Evolutionary conservation across 2,888 invertebrate species (phyloP).

Genomic region (Temnothorax rugatulus): DNA sequence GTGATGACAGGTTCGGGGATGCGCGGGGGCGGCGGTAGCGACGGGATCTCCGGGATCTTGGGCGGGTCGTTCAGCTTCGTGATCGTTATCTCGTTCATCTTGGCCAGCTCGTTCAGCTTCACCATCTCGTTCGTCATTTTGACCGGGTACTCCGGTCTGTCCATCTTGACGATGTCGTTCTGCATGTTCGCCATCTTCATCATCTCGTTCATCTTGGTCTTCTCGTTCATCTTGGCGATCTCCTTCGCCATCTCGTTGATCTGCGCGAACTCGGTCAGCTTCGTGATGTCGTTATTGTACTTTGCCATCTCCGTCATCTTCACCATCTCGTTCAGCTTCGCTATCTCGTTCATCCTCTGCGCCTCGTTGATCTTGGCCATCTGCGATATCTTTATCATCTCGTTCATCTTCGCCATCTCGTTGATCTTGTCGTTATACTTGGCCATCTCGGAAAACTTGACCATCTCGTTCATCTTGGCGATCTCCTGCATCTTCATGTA

Average conservation of each 20-base stretch:
- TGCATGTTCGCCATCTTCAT: conserved; percentile 85
- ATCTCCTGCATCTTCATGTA: conserved; percentile 85
- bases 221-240: conserved; percentile 85
- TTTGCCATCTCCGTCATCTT: conserved; percentile 85
- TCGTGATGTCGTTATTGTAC: conserved; percentile 83
- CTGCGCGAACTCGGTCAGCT: conserved; percentile 83
- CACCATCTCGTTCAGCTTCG: conserved; percentile 85
- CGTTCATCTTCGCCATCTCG: conserved; percentile 82
- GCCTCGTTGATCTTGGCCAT: conserved; percentile 85
- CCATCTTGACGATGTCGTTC: conserved; percentile 84
- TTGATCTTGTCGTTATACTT: conserved; percentile 85
- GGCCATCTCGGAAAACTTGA: conserved; percentile 84
- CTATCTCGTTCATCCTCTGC: conserved; percentile 84
- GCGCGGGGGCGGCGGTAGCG: conserved; percentile 81
- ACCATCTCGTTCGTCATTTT: conserved; percentile 85
- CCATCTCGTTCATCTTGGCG: conserved; percentile 85
- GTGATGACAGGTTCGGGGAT: conserved; percentile 86
- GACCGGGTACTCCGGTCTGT: conserved; percentile 79
- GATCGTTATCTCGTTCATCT: conserved; percentile 85
- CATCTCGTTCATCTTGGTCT: conserved; percentile 85
- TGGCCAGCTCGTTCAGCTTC: conserved; percentile 84
- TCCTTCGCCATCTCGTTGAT: conserved; percentile 85
- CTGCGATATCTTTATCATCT: conserved; percentile 83
- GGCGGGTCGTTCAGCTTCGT: conserved; percentile 84
- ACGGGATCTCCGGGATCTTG: conserved; percentile 61